Evolutionary conservation across 2,113 vertebrate species (phyloP), one percentile per base, ranked within the genome.

Genomic region (Melanotaenia duboulayi): DNA sequence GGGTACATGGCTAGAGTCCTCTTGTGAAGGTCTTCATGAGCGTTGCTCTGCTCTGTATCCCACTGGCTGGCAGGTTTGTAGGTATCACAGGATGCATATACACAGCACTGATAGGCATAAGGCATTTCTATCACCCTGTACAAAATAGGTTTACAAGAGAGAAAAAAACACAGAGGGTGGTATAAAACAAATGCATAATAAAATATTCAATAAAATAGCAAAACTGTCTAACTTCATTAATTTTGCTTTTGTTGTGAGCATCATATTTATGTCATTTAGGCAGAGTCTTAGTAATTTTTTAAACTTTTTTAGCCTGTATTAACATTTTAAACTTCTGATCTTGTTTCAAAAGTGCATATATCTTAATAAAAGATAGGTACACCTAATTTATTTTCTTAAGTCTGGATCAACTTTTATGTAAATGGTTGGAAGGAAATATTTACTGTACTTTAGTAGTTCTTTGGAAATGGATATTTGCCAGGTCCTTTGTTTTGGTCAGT

Each of bases 71-170:
- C 74, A 8, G 90, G 60, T 84, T 94, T 96, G 92, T 96, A 95
- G 89, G 92, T 87, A 55, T 92, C 90, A 74, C 97, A 99, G 67
- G 92, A 90, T 4, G 95, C 94, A 0, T 97, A 99, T 32, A 95
- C 92, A 20, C 97, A 99, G 91, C 97, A 98, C 92, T 99, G 97
- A 88, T 99, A 99, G 71, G 97, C 96, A 0, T 95, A 96, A 0
- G 97, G 97, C 80, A 96, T 97, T 90, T 99, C 97, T 2, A 99
- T 92, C 62, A 97, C 94, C 82, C 97, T 99, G 85, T 12, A 76
- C 63, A 20, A 76, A 40, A 82, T 22, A 84, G 13, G 23, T 52
- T 67, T 9, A 62, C 23, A 52, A 22, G 0, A 49, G n/a, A 13
- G 17, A 17, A 54, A 74, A 65, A 16, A 51, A n/a, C 42, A 60